Base-by-base conservation (phyloP, 2,888 invertebrate genomes). In the Athalia circularis region DNA sequence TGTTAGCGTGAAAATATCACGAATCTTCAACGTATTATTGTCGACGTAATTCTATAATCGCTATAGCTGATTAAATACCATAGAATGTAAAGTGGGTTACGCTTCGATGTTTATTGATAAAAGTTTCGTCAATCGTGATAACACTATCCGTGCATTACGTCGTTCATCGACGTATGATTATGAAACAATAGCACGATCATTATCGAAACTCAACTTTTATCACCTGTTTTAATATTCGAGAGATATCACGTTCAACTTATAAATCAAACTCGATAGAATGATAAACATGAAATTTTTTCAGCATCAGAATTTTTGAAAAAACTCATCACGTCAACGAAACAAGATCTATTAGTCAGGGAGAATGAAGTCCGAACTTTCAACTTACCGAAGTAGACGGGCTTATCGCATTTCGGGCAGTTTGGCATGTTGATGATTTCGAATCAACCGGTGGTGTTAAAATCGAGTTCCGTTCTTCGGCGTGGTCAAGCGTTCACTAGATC, bases 371-470 rank as follows among this genome's bases (percentile, higher is more conserved):
- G 9, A 65, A 11, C 13, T 47, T n/a, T n/a, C 5, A 75, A 90
- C 92, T 90, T 86, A 93, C 93, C 93, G 86, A 93, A 93, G 86
- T 93, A 93, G 70, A 93, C 93, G 48, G 93, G 92, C 88, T 93
- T 93, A 45, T 92, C 91, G 86, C 93, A 93, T 90, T 92, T 93
- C 1, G 93, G 93, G 86, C 93, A 93, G 88, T 93, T 93, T 77
- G 92, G 92, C 93, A 93, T 93, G 81, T 80, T 86, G 83, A 77
- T n/a, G 54, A 29, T 43, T 7, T 11, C 29, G 11, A 50, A 62
- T 15, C 7, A 11, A 48, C 52, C 7, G 45, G 8, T 47, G 45
- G 52, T 13, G 48, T 47, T 45, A 59, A 76, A 61, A 57, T 65
- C 64, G 59, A n/a, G 57, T 15, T 61, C 68, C 54, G 85, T 82